phyloP scores from a whole-genome alignment of 2,888 invertebrate species.

The Plusia festucae region DNA sequence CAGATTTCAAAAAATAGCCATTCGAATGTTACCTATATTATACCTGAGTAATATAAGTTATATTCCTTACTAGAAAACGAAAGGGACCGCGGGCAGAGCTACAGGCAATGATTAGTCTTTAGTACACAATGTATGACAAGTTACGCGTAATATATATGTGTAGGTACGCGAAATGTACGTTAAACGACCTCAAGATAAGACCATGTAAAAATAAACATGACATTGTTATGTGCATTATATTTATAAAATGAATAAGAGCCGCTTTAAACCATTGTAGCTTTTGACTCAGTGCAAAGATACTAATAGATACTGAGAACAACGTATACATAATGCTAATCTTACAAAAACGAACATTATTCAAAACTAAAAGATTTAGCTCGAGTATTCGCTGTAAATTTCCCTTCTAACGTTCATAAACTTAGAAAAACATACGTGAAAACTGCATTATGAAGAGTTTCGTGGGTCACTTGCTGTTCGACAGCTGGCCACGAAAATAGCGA shows the following conservation, averaged over 20 bases:
- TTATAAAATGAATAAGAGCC: conserved; percentile 20
- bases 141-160: no score
- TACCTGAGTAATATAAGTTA: no score
- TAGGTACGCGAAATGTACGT: no score
- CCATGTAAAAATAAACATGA: conserved; percentile 2
- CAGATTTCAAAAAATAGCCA: no score
- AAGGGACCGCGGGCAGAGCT: no score
- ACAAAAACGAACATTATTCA: conserved; percentile 59
- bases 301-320: conserved; percentile 52
- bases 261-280: conserved; percentile 34
- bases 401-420: conserved; percentile 68
- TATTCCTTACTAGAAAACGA: no score
- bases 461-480: conserved; percentile 58
- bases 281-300: conserved; percentile 38
- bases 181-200: not conserved
- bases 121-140: no score
- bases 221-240: conserved; percentile 11
- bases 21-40: no score
- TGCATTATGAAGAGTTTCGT: conserved; percentile 65
- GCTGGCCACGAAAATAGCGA: conserved; percentile 35
- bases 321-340: conserved; percentile 57
- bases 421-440: conserved; percentile 74
- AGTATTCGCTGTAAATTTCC: conserved; percentile 66
- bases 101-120: no score
- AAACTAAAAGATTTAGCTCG: conserved; percentile 63